Conservation (phyloP, 64 coral and sea anemone species). For the Exaiptasia diaphana region DNA sequence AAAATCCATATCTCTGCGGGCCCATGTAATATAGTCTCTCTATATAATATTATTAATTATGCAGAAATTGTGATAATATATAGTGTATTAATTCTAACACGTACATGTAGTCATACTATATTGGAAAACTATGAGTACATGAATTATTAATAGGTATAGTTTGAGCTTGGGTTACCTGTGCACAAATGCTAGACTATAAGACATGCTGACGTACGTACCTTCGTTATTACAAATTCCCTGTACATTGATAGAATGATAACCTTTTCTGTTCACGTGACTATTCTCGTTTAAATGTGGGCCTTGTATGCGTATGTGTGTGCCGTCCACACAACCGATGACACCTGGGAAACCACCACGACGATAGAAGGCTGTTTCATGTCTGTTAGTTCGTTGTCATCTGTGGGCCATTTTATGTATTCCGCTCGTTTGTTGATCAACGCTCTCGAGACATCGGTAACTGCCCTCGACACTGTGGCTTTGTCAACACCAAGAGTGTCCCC, state of each 20-base stretch:
- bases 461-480: slow-evolving; percentile 56
- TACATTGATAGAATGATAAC: slow-evolving; percentile 33
- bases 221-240: slow-evolving; percentile 24
- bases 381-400: neutral
- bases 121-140: neutral
- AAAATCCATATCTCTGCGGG: no score
- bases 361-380: slow-evolving; percentile 12
- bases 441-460: neutral
- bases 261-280: slow-evolving; percentile 39
- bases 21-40: no score
- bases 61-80: no score
- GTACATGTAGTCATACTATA: no score
- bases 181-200: neutral
- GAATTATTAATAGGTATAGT: neutral
- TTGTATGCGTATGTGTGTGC: slow-evolving; percentile 35
- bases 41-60: no score
- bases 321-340: slow-evolving; percentile 64
- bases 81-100: no score
- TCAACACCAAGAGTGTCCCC: slow-evolving; percentile 44
- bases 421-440: slow-evolving; percentile 10
- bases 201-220: neutral
- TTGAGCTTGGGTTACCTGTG: neutral
- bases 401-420: slow-evolving; percentile 51
- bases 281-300: slow-evolving; percentile 11
- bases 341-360: slow-evolving; percentile 9